Conservation (phyloP, 2,797 vertebrate species). For the Malacoctenus gilli region DNA sequence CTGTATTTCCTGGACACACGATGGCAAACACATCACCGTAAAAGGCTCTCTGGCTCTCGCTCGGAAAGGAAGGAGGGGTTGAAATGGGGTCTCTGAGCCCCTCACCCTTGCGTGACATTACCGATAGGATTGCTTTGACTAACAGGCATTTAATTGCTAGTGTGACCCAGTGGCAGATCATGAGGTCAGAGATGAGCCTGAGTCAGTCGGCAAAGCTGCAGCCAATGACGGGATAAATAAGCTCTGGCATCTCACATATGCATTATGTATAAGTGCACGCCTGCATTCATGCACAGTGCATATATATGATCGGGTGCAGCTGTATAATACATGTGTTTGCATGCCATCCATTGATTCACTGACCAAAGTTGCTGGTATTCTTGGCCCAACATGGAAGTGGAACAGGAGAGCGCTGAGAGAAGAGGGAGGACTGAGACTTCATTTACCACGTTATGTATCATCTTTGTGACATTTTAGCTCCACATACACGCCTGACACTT, state of each 20-base stretch:
- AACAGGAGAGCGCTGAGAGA: background rate
- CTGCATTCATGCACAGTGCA: conserved; percentile 1
- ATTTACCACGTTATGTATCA: too few relatives aligned
- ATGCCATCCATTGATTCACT: conserved; percentile 6
- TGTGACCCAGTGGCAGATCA: conserved; percentile 83
- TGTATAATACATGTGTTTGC: background rate
- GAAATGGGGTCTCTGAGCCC: conserved; percentile 67
- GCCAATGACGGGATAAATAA: conserved; percentile 33
- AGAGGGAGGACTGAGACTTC: too few relatives aligned
- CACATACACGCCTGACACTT: too few relatives aligned
- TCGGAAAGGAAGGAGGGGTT: background rate
- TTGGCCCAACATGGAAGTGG: conserved; percentile 2
- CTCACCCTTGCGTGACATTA: conserved; percentile 82
- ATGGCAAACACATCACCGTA: too few relatives aligned
- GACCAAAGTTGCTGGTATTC: conserved; percentile 6
- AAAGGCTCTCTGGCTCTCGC: conserved; percentile 17
- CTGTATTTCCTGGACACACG: conserved; percentile 21
- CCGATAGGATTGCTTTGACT: conserved; percentile 84
- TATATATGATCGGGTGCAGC: background rate
- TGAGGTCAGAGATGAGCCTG: conserved; percentile 42
- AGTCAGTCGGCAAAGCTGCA: conserved; percentile 11
- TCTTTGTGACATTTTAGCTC: too few relatives aligned
- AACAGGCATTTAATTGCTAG: conserved; percentile 81
- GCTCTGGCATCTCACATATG: conserved; percentile 21
- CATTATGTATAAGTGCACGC: conserved; percentile 33